A percentile compares a stretch with the other conserved stretches of the same genome.
These are phyloP conservation scores for Desoria tigrina DNA, from an alignment of 2,888 invertebrate genomes.

Conservation along the genomic window DNA sequence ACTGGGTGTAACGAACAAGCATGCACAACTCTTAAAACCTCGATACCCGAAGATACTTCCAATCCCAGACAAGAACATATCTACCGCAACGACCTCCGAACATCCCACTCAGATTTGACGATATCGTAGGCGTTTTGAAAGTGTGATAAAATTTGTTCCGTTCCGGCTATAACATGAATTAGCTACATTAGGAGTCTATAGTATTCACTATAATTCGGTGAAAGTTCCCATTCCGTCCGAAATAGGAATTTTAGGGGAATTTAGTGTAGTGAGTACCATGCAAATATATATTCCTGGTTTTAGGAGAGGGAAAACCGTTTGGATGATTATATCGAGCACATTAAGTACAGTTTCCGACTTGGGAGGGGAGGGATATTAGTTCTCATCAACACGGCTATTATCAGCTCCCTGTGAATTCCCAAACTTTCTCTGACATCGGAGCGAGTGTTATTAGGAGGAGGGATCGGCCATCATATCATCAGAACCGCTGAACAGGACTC, in stretches of 20 bases:
- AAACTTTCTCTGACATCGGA: too few species aligned
- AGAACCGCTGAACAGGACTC: neutral
- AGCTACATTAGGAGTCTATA: neutral
- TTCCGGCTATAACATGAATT: too few species aligned
- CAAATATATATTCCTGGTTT: slow-evolving; percentile 12
- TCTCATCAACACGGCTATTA: slow-evolving; percentile 21
- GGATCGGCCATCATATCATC: neutral
- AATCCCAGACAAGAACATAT: too few species aligned
- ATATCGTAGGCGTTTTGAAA: neutral
- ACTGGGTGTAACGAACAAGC: too few species aligned
- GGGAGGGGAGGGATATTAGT: slow-evolving; percentile 15
- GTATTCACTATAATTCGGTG: neutral
- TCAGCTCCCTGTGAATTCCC: slow-evolving; percentile 12
- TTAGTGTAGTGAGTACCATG: slow-evolving; percentile 14
- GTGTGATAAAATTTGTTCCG: neutral
- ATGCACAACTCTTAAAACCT: too few species aligned
- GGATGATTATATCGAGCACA: slow-evolving; percentile 16
- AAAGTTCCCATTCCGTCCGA: neutral
- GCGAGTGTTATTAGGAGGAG: too few species aligned
- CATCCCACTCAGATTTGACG: too few species aligned
- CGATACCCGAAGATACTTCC: too few species aligned
- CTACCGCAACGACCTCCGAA: too few species aligned
- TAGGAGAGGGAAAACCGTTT: slow-evolving; percentile 14
- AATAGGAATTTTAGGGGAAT: slow-evolving; percentile 9
- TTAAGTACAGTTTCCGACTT: slow-evolving; percentile 7